Percentiles rank a stretch among this genome's conserved stretches.
phyloP scores from a whole-genome alignment of 2,888 invertebrate species.

The Eupithecia centaureata region DNA sequence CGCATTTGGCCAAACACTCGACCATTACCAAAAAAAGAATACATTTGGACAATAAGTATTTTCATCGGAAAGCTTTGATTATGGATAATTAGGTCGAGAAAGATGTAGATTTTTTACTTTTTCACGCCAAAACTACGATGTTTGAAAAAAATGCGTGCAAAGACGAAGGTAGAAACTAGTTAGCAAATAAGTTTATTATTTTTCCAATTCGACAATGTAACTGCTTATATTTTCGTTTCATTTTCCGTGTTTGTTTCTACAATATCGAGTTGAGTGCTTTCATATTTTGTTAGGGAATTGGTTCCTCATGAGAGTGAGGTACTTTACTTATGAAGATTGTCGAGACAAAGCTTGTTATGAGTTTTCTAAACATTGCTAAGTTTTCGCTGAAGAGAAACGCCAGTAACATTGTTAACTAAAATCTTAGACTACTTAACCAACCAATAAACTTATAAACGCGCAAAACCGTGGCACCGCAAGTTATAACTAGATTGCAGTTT shows the following conservation, averaged over 20 bases:
- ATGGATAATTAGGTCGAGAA: too few relatives aligned
- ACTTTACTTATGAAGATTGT: conserved; percentile 29
- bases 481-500: too few relatives aligned
- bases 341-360: conserved; percentile 25
- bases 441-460: too few relatives aligned
- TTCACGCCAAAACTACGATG: too few relatives aligned
- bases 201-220: conserved; percentile 47
- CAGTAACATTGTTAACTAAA: background rate
- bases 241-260: conserved; percentile 67
- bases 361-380: conserved; percentile 22
- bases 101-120: too few relatives aligned
- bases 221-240: conserved; percentile 66
- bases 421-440: too few relatives aligned
- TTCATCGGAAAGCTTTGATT: too few relatives aligned
- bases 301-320: conserved; percentile 36
- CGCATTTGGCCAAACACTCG: too few relatives aligned
- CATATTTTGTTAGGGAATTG: conserved; percentile 71
- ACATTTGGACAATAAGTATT: too few relatives aligned
- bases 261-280: conserved; percentile 49
- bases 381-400: background rate
- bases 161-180: background rate
- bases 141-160: background rate
- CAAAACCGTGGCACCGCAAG: too few relatives aligned
- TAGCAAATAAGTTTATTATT: conserved; percentile 22
- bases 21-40: too few relatives aligned